A percentile compares a stretch with the other conserved stretches of the same genome.
phyloP scores from a whole-genome alignment of 2,113 vertebrate genomes.

The Sakesphorus luctuosus region DNA sequence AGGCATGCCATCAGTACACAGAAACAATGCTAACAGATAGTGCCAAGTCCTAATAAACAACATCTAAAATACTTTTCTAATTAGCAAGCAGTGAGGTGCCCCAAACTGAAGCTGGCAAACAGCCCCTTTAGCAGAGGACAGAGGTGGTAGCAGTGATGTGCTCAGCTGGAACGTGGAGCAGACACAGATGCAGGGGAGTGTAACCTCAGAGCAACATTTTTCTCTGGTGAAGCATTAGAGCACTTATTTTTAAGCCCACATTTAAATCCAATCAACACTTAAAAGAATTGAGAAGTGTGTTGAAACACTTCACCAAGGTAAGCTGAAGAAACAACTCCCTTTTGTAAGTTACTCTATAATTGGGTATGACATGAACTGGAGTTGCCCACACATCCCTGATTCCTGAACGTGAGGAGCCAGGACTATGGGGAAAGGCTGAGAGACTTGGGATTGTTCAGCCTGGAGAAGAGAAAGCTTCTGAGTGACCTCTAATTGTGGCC shows the following conservation, averaged over 20 bases:
- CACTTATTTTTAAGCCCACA: background rate
- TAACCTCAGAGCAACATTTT: background rate
- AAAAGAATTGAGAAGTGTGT: background rate
- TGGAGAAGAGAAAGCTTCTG: background rate
- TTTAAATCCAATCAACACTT: background rate
- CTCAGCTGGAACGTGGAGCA: background rate
- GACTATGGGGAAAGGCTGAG: background rate
- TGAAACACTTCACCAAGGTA: background rate
- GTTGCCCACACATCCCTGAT: background rate
- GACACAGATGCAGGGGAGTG: background rate
- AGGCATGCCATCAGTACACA: background rate
- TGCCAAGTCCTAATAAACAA: background rate
- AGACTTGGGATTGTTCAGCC: background rate
- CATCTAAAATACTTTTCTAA: background rate
- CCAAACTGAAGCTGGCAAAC: background rate
- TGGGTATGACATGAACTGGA: background rate
- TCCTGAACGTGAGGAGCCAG: background rate
- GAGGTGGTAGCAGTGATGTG: background rate
- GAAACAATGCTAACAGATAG: background rate
- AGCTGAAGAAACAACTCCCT: background rate
- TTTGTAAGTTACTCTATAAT: background rate
- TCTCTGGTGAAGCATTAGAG: background rate
- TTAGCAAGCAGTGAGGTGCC: background rate
- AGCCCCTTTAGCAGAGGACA: background rate
- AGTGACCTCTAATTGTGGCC: background rate